phyloP scores from a whole-genome alignment of 2,888 invertebrate genomes.

The Luperina testacea region DNA sequence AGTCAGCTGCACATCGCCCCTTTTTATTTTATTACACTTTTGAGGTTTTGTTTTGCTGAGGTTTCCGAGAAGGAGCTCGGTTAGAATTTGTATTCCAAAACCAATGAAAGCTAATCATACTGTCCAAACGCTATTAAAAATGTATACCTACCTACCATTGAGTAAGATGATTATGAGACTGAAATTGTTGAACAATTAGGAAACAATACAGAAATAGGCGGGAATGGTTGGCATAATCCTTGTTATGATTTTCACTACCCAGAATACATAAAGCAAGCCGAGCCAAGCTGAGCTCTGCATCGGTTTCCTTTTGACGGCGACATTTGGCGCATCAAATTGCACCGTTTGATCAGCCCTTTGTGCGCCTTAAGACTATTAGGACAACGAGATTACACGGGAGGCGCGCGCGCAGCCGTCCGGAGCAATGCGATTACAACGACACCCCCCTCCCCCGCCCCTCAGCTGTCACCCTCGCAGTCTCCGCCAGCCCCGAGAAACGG shows the following conservation, averaged over 20 bases:
- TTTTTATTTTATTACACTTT: conserved; percentile 51
- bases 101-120: neutral
- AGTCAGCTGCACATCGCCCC: conserved; percentile 32
- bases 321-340: conserved; percentile 88
- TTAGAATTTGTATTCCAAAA: neutral
- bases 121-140: neutral
- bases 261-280: neutral
- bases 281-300: neutral
- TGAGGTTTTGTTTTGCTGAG: conserved; percentile 22
- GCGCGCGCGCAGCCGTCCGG: conserved; percentile 84
- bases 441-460: conserved; percentile 58
- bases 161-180: neutral
- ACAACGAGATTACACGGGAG: conserved; percentile 85
- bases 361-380: conserved; percentile 87
- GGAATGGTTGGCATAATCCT: neutral
- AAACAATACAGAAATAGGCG: neutral
- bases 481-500: conserved; percentile 56
- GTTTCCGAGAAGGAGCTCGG: neutral
- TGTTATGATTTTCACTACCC: too few relatives aligned
- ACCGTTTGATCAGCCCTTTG: conserved; percentile 87
- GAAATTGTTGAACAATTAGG: neutral
- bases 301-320: conserved; percentile 65
- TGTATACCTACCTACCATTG: neutral
- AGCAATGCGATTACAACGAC: conserved; percentile 81
- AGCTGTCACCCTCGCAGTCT: conserved; percentile 49